Conservation (phyloP, 2,113 vertebrate species). For the Lophius piscatorius region DNA sequence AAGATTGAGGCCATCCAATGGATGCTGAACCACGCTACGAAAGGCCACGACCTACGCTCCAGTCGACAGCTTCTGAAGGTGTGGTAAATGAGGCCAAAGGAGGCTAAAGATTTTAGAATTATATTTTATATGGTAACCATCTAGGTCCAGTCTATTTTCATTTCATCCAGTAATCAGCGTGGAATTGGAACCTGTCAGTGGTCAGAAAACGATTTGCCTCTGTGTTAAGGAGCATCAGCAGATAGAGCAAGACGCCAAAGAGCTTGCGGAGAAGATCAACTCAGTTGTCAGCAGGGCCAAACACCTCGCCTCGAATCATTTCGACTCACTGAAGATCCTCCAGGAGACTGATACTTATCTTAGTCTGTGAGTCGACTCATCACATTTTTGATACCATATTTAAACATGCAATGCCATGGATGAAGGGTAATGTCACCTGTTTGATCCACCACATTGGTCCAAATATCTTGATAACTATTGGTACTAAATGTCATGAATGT, state of each 20-base stretch:
- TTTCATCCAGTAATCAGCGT: background rate
- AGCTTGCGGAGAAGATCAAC: conserved; percentile 87
- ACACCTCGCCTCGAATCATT: conserved; percentile 83
- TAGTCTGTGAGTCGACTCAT: conserved; percentile 74
- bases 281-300: conserved; percentile 82
- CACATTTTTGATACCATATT: no score
- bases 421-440: no score
- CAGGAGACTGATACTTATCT: conserved; percentile 85
- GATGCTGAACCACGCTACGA: conserved; percentile 79
- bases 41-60: conserved; percentile 83
- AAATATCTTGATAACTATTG: no score
- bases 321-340: conserved; percentile 83
- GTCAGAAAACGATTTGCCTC: background rate
- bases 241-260: conserved; percentile 83
- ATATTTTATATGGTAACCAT: no score
- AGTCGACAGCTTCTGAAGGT: conserved; percentile 83
- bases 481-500: no score
- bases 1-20: conserved; percentile 87
- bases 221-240: conserved; percentile 77
- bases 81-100: background rate
- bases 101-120: no score
- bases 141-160: no score
- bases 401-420: no score
- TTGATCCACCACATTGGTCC: no score
- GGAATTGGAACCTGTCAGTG: background rate